phyloP scores from a whole-genome alignment of 2,797 vertebrate species.

The Microcaecilia unicolor region DNA sequence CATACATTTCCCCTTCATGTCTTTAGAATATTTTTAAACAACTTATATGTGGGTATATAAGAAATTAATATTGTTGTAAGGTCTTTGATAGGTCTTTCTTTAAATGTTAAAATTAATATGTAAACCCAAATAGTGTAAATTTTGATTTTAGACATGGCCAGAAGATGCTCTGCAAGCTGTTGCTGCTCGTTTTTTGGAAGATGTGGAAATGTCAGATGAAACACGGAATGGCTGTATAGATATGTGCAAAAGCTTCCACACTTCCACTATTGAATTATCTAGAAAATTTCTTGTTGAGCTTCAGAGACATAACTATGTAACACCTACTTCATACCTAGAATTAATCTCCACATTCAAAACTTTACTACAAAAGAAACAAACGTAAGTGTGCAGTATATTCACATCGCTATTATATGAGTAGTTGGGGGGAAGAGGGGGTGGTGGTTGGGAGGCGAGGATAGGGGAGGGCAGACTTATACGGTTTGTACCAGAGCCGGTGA shows the following conservation, averaged over 20 bases:
- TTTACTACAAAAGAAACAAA: conserved; percentile 68
- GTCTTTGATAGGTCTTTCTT: too few relatives aligned
- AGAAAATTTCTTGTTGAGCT: conserved; percentile 60
- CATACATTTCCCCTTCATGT: too few relatives aligned
- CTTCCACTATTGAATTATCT: conserved; percentile 69
- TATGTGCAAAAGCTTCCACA: conserved; percentile 87
- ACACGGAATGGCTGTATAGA: conserved; percentile 67
- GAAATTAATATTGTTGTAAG: too few relatives aligned
- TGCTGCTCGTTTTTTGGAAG: conserved; percentile 74
- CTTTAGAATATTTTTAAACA: too few relatives aligned
- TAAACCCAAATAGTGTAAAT: background rate
- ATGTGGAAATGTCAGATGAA: conserved; percentile 74
- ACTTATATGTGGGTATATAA: too few relatives aligned
- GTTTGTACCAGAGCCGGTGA: too few relatives aligned
- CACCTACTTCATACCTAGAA: conserved; percentile 85
- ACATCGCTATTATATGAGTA: too few relatives aligned
- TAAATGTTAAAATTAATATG: too few relatives aligned
- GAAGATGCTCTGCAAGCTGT: conserved; percentile 84
- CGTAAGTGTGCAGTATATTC: conserved; percentile 47
- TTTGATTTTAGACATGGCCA: conserved; percentile 67
- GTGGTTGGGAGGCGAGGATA: too few relatives aligned
- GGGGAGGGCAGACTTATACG: too few relatives aligned
- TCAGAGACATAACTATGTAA: conserved; percentile 83
- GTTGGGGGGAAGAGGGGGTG: too few relatives aligned
- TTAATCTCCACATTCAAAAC: conserved; percentile 84